phyloP scores from a whole-genome alignment of 2,113 vertebrate species.

The Clinocottus analis region DNA sequence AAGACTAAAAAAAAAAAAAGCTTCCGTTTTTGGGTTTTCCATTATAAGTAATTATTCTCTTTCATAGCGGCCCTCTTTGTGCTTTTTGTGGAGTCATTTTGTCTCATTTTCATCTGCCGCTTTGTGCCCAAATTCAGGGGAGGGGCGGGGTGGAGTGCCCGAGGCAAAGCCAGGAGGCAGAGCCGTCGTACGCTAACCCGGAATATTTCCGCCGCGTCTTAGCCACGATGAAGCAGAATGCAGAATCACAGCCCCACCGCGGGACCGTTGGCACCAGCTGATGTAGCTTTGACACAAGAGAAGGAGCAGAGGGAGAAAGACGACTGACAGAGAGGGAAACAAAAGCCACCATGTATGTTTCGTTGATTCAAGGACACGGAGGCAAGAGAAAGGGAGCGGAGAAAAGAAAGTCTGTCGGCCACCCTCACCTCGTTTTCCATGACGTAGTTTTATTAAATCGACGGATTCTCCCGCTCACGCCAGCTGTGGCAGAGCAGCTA shows the following conservation, averaged over 20 bases:
- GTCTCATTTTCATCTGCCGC: neutral
- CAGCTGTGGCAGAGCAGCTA: conserved; percentile 48
- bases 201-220: conserved; percentile 54
- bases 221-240: conserved; percentile 33
- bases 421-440: conserved; percentile 25
- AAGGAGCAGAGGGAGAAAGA: neutral
- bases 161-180: conserved; percentile 25
- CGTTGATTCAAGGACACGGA: conserved; percentile 9
- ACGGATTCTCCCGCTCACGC: conserved; percentile 45
- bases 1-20: conserved; percentile 19
- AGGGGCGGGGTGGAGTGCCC: neutral
- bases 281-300: conserved; percentile 36
- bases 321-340: conserved; percentile 7
- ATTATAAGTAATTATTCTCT: conserved; percentile 33
- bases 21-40: neutral
- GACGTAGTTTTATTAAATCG: conserved; percentile 37
- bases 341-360: neutral
- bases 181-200: conserved; percentile 27
- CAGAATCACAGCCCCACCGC: conserved; percentile 15
- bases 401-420: neutral
- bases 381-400: neutral
- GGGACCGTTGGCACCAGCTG: conserved; percentile 9
- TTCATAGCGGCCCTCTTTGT: conserved; percentile 1
- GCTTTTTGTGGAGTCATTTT: neutral
- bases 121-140: conserved; percentile 12